Conservation (phyloP, 2,797 vertebrate species). For the Psittacula echo region DNA sequence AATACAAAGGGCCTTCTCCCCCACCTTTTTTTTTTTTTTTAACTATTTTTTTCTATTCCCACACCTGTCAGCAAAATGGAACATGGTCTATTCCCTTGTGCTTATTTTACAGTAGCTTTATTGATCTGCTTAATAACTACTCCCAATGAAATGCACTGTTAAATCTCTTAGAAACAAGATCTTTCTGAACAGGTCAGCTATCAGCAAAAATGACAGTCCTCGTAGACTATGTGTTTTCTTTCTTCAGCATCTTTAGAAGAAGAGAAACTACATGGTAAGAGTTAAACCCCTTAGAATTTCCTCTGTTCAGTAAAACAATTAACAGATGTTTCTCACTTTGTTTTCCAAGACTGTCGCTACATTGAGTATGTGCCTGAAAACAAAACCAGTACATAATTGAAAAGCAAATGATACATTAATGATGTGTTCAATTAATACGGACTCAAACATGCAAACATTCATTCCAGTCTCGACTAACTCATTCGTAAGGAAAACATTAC, state of each 20-base stretch:
- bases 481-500: neutral
- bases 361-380: conserved; percentile 1
- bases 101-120: conserved; percentile 41
- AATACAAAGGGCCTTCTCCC: neutral
- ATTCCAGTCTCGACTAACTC: neutral
- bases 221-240: conserved; percentile 3
- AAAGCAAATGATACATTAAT: neutral
- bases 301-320: neutral
- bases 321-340: neutral
- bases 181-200: conserved; percentile 50
- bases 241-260: conserved; percentile 33
- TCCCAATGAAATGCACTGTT: conserved; percentile 21
- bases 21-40: neutral
- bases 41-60: neutral
- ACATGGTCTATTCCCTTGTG: neutral
- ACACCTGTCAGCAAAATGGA: conserved; percentile 17
- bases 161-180: conserved; percentile 55
- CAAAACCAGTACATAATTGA: neutral
- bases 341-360: neutral
- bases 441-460: neutral
- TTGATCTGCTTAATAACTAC: conserved; percentile 52
- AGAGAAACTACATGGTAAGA: conserved; percentile 5
- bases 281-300: neutral
- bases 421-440: neutral
- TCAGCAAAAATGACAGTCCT: conserved; percentile 30